Percentiles rank a stretch among this genome's conserved stretches.
phyloP scores from a whole-genome alignment of 2,113 vertebrate genomes.

The Vireo altiloquus region DNA sequence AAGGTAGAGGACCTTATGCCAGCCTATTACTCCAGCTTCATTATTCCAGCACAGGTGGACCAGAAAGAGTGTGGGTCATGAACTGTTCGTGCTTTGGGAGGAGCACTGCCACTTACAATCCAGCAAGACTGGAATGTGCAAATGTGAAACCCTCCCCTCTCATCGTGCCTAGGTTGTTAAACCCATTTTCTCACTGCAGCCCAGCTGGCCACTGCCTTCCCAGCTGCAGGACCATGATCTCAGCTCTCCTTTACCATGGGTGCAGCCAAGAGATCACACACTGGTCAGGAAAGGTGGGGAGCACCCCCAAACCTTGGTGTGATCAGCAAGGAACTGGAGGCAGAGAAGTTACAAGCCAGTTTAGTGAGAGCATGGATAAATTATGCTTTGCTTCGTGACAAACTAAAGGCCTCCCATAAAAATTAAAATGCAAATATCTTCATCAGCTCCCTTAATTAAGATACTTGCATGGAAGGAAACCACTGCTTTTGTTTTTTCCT shows the following conservation, averaged over 20 bases:
- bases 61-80: not conserved
- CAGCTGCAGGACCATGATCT: not conserved
- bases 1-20: not conserved
- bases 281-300: not conserved
- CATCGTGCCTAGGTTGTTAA: not conserved
- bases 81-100: not conserved
- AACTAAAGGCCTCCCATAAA: constrained; percentile 33
- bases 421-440: constrained; percentile 50
- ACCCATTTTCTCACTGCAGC: not conserved
- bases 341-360: not conserved
- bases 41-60: not conserved
- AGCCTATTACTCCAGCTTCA: not conserved
- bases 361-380: not conserved
- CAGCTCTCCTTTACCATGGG: not conserved
- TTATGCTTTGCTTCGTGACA: not conserved
- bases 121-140: not conserved
- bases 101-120: not conserved
- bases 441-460: constrained; percentile 47
- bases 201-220: not conserved
- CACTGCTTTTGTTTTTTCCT: not conserved
- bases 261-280: not conserved
- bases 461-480: constrained; percentile 45
- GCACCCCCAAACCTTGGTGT: not conserved
- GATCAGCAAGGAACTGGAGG: not conserved
- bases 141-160: not conserved